Evolutionary conservation across 2,113 vertebrate species (phyloP).

Genomic region (Craseonycteris thonglongyai): DNA sequence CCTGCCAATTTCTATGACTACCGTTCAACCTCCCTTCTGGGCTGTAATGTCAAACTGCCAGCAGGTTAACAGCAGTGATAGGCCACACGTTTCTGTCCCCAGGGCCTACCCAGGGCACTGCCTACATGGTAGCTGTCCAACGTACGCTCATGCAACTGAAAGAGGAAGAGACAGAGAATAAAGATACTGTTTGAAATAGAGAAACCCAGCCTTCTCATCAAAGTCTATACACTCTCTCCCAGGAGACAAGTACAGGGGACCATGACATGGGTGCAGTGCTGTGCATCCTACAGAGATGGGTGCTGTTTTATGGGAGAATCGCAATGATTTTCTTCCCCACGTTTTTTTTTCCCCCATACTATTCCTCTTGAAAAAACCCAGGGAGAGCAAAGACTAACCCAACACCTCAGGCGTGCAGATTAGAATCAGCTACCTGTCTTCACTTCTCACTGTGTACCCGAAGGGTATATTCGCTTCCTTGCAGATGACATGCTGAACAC

Average conservation of each 20-base stretch:
- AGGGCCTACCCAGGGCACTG: not conserved
- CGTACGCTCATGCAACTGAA: not conserved
- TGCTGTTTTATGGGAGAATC: too few species aligned
- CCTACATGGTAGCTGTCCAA: not conserved
- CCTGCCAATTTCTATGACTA: not conserved
- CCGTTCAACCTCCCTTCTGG: not conserved
- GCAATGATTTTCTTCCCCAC: not conserved
- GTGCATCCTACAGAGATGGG: too few species aligned
- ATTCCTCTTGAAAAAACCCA: not conserved
- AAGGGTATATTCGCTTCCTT: not conserved
- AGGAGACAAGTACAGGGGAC: not conserved
- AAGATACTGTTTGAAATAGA: not conserved
- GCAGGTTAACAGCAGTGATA: not conserved
- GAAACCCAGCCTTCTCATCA: not conserved
- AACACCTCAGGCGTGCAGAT: not conserved
- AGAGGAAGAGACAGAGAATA: not conserved
- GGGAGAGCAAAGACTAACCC: not conserved
- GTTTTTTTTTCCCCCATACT: not conserved
- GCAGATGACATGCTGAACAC: not conserved
- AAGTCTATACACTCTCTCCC: fast-evolving
- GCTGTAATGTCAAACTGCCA: not conserved
- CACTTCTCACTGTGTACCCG: not conserved
- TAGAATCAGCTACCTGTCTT: not conserved
- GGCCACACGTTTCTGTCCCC: not conserved
- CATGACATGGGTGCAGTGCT: not conserved